phyloP scores from a whole-genome alignment of 2,797 vertebrate species.

The Lepilemur ruficaudatus region DNA sequence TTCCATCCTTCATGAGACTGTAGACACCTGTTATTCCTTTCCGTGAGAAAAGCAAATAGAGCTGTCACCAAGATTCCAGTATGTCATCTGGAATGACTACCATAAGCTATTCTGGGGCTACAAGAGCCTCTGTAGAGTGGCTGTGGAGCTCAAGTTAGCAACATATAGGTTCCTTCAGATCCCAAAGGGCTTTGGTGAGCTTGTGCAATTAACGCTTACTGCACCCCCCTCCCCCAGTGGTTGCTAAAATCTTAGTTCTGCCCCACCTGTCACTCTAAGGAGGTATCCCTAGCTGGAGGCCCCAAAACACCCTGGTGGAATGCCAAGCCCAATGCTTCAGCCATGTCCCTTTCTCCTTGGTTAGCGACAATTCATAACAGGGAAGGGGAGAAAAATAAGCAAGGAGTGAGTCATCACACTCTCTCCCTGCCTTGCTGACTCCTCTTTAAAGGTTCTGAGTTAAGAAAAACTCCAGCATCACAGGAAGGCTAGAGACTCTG shows the following conservation, averaged over 20 bases:
- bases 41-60: not conserved
- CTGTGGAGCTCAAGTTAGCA: not conserved
- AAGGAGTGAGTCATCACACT: not conserved
- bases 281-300: not conserved
- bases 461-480: not conserved
- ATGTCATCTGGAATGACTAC: not conserved
- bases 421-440: not conserved
- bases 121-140: not conserved
- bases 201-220: not conserved
- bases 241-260: not conserved
- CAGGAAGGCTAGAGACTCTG: not conserved
- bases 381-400: not conserved
- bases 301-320: not conserved
- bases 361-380: not conserved
- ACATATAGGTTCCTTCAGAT: not conserved
- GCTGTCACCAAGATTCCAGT: not conserved
- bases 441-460: not conserved
- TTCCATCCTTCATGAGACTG: not conserved
- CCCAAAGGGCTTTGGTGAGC: not conserved
- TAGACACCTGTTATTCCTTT: not conserved
- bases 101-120: not conserved
- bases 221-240: not conserved
- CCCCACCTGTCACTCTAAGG: not conserved
- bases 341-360: not conserved
- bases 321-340: not conserved